These are phyloP conservation scores for Geodia barretti DNA, from an alignment of 37 sponge, comb jelly and placozoan genomes.

Conservation along the genomic window DNA sequence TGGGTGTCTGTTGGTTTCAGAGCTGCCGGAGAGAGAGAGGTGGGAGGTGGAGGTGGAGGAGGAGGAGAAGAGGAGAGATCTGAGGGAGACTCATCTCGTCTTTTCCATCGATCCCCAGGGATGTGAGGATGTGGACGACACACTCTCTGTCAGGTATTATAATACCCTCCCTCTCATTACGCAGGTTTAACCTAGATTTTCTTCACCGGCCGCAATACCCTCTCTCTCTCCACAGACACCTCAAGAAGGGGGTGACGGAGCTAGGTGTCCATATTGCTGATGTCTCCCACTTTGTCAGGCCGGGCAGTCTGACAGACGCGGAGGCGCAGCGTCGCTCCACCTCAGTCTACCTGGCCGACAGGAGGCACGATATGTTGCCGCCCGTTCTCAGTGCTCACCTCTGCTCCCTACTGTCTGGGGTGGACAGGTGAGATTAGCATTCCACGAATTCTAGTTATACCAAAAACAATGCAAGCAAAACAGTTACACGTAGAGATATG, in stretches of 20 bases:
- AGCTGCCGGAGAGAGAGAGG: conserved; percentile 16
- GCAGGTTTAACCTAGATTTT: too few relatives aligned
- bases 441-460: too few relatives aligned
- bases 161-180: background rate
- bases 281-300: conserved; percentile 78
- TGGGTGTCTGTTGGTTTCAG: background rate
- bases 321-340: conserved; percentile 65
- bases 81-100: conserved; percentile 62
- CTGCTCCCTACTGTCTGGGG: conserved; percentile 66
- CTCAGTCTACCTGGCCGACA: conserved; percentile 76
- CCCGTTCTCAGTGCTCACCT: conserved; percentile 66
- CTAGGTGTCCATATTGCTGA: conserved; percentile 89
- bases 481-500: too few relatives aligned
- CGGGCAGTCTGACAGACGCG: conserved; percentile 51
- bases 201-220: background rate
- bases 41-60: conserved; percentile 46
- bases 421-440: conserved; percentile 58
- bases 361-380: conserved; percentile 83
- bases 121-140: conserved; percentile 87
- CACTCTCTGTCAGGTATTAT: conserved; percentile 74
- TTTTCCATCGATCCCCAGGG: conserved; percentile 83
- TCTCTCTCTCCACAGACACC: conserved; percentile 16
- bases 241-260: conserved; percentile 53
- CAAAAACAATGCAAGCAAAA: too few relatives aligned
- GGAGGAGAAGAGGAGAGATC: conserved; percentile 32